A percentile compares a stretch with the other conserved stretches of the same genome.
Conservation (phyloP, 1,140 invertebrate species). For the Apis mellifera region Amel_HAv3.1 CM009939.2:9388001-9388500, state of each 20-base stretch:
- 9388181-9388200: too few relatives aligned
- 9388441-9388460: conserved; percentile 25
- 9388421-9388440: conserved; percentile 30
- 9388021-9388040: too few relatives aligned
- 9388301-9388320: background rate
- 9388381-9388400: conserved; percentile 29
- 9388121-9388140: too few relatives aligned
- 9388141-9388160: too few relatives aligned
- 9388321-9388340: conserved; percentile 11
- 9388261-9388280: background rate
- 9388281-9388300: background rate
- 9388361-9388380: background rate
- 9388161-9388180: too few relatives aligned
- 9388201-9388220: too few relatives aligned
- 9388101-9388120: too few relatives aligned
- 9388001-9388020: background rate
- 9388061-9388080: too few relatives aligned
- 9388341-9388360: background rate
- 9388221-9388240: too few relatives aligned
- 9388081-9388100: too few relatives aligned
- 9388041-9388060: too few relatives aligned
- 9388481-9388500: conserved; percentile 44
- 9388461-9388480: conserved; percentile 27
- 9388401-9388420: conserved; percentile 15
- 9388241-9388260: background rate